Evolutionary conservation across 2,113 vertebrate genomes (phyloP), one percentile per base, ranked within the genome.

Genomic region (Mus pahari): DNA sequence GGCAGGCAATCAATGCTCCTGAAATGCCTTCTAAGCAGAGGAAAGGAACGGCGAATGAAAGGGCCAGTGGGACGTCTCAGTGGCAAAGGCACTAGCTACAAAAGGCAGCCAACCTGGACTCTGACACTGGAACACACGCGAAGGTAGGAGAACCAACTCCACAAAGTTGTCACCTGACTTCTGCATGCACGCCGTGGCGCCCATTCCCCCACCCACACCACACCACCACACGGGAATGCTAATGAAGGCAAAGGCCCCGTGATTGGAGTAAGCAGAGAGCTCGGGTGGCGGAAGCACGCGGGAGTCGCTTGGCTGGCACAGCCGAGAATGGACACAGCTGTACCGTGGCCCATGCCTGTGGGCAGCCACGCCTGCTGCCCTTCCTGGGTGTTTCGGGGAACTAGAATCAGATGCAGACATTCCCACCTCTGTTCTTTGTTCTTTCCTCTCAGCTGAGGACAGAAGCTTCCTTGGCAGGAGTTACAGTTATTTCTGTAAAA

Each of bases 361-460:
- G 89, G 64, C 42, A 53, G 91, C 81, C 92, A 74, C 81, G 26
- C 96, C 97, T 62, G 42, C 91, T 12, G 78, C 45, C 77, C 81
- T 92, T 42, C 33, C 86, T 20, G 78, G 48, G 77, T 60, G 45
- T 91, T 96, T 53, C 74, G 92, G 91, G 94, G 93, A 96, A 97
- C 1, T 3, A 10, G 81, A 70, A 78, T 62, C 79, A 87, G 90
- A 96, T 55, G 74, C 31, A 93, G 82, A 95, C 84, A 86, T 94
- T 89, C 94, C 96, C 97, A 97, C 95, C 78, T 97, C 94, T 94
- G 96, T 95, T 86, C 97, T 96, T 96, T 97, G 97, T 94, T 95
- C 92, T 84, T 96, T 91, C 91, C 95, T 96, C 90, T 94, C 84
- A 71, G 86, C 66, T 74, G 78, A 64, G 91, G 86, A 96, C 92